These are phyloP conservation scores for Coccyzus lansbergi DNA, from an alignment of 2,797 vertebrate genomes.

Conservation along the genomic window DNA sequence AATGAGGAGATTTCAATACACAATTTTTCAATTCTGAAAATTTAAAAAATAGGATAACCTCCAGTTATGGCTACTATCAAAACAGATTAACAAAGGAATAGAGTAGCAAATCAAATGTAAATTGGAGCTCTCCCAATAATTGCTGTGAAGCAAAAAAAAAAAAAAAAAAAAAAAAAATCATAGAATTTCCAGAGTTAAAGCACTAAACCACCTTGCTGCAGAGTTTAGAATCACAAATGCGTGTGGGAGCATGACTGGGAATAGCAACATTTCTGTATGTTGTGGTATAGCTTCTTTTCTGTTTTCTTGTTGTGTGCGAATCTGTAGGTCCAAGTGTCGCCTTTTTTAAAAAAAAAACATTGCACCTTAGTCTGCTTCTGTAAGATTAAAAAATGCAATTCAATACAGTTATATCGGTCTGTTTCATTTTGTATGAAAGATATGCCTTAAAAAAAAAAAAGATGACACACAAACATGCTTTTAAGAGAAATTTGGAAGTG, in stretches of 20 bases:
- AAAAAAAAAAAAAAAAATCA: neutral
- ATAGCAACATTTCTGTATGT: neutral
- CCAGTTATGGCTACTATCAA: neutral
- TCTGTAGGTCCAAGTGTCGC: neutral
- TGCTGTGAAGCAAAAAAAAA: neutral
- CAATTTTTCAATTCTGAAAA: neutral
- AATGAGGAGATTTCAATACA: constrained; percentile 5
- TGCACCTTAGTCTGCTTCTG: neutral
- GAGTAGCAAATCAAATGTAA: neutral
- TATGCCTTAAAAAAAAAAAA: neutral
- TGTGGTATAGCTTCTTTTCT: neutral
- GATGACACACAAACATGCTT: neutral
- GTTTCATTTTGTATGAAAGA: neutral
- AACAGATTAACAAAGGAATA: neutral
- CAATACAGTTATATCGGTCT: neutral
- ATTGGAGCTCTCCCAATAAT: neutral
- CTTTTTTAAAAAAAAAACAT: neutral
- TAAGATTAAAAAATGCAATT: neutral
- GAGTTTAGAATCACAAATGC: neutral
- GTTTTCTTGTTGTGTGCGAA: neutral
- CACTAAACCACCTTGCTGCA: neutral
- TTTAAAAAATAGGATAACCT: neutral
- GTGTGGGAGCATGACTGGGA: neutral
- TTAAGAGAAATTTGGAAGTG: neutral
- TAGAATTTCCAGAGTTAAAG: neutral